A percentile compares a stretch with the other conserved stretches of the same genome.
Conservation (phyloP, 2,113 vertebrate species). For the Sisor rabdophorus region DNA sequence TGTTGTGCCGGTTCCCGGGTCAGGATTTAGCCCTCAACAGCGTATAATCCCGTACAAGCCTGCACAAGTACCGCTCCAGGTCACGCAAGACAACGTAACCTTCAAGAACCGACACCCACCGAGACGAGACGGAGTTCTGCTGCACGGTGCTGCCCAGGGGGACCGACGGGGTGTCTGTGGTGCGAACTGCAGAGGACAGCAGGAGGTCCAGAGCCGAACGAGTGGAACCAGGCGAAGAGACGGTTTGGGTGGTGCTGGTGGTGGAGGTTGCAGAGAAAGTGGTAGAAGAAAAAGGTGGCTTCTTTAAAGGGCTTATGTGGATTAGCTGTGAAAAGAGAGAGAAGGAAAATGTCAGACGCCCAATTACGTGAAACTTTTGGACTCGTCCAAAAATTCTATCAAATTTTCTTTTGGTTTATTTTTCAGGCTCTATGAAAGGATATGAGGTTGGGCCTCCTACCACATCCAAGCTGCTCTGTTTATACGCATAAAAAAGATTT, state of each 20-base stretch:
- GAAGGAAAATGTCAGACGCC: not conserved
- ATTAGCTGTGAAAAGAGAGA: constrained; percentile 3
- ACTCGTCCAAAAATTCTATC: too few species aligned
- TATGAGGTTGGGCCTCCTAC: too few species aligned
- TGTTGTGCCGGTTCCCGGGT: not conserved
- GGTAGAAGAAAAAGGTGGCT: not conserved
- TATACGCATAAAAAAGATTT: too few species aligned
- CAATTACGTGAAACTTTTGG: too few species aligned
- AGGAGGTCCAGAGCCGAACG: not conserved
- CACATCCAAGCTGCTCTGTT: too few species aligned
- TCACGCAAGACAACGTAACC: constrained; percentile 71
- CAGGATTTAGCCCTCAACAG: constrained; percentile 55
- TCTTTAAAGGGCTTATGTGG: not conserved
- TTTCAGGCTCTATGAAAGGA: too few species aligned
- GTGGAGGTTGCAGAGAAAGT: not conserved
- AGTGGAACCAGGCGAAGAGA: not conserved
- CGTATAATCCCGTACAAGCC: constrained; percentile 67
- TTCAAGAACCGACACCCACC: constrained; percentile 61
- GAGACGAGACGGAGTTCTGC: not conserved
- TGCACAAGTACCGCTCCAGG: constrained; percentile 67
- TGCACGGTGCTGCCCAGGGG: not conserved
- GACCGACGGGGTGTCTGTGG: not conserved
- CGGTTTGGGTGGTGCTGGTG: not conserved
- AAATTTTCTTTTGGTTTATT: too few species aligned
- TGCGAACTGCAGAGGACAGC: not conserved